Evolutionary conservation across 2,888 invertebrate genomes (phyloP), one percentile per base, ranked within the genome.

Genomic region (Autographa pulchrina): DNA sequence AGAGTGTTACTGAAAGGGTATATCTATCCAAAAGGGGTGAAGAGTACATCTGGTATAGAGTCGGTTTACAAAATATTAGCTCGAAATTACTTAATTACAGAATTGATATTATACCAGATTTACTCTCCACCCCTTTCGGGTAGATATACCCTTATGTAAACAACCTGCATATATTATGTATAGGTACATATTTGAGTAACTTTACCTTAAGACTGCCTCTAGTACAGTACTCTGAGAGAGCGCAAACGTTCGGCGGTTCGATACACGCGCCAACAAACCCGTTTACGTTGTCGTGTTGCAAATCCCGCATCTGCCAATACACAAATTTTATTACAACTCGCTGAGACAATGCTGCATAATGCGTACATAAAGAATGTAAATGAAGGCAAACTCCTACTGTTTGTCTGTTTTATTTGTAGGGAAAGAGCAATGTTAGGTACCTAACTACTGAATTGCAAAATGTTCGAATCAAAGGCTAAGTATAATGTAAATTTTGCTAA

Each of bases 181-280:
- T 9, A 54, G 9, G 5, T 20, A 54, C 81, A 87, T 16, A n/a
- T 32, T 41, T 25, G 41, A 31, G 13, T 70, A 58, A 68, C 1
- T 52, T 92, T 95, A 98, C 99, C 97, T 98, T 98, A 75, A 99
- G 96, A 89, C 98, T 99, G 66, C 99, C 99, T 74, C 99, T 96
- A 16, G 98, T 97, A 92, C 99, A 99, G 91, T 99, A 99, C 89
- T 98, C 98, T 0, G 98, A 98, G 64, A 99, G 96, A 81, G 99
- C 97, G 92, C 98, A 98, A 86, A 99, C 98, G 89, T 98, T 98
- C 0, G 98, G 98, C 2, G 98, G 97, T 87, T 99, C 99, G 16
- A 98, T 98, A 89, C 98, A 98, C 16, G 99, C 99, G 62, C 99
- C 99, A 76, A 99, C 98, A 88, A 99, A 99, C 16, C 98, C 98